Base-by-base conservation (phyloP, 2,888 invertebrate species). In the Cephus runcator region DNA sequence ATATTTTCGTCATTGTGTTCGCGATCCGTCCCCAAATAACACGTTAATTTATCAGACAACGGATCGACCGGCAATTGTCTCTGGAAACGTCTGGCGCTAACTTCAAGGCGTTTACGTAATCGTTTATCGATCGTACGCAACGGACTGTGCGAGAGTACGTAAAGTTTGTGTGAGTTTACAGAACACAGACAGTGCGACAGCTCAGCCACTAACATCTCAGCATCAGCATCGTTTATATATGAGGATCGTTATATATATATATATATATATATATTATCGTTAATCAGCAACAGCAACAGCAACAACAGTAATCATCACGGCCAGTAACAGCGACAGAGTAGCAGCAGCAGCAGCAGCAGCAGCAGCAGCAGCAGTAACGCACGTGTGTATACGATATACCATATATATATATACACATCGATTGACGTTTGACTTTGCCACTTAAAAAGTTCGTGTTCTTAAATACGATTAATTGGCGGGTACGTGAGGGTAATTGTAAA, bases 131-230 rank as follows among this genome's bases (percentile, higher is more conserved):
- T 56, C 40, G 40, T 56, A 56, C 40, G 23, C 40, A 56, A 56
- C 40, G 40, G 40, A 56, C 40, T 56, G 40, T 15, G 23, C 40
- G 40, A 4, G 15, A 56, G 40, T 23, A 56, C 23, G 40, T 56
- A 23, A 23, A 23, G 40, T 56, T 56, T 23, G 40, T 56, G 23
- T 23, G 35, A 56, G 23, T 56, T 9, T 56, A 56, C 40, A 23
- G 68, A 69, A 85, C 82, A 85, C 80, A 82, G 81, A 83, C 79
- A 85, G 82, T 80, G 84, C 84, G 83, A 84, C 84, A 85, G 79
- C 77, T 86, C 85, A 86, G 86, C 85, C 85, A 86, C 86, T 86
- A 86, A 86, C 84, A 86, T 82, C 79, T 82, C 84, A 85, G 84
- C 79, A 83, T 82, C 83, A 84, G 82, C 79, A 83, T 56, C 40